Conservation (phyloP, 23 tunicate species). For the Halocynthia roretzi region DNA sequence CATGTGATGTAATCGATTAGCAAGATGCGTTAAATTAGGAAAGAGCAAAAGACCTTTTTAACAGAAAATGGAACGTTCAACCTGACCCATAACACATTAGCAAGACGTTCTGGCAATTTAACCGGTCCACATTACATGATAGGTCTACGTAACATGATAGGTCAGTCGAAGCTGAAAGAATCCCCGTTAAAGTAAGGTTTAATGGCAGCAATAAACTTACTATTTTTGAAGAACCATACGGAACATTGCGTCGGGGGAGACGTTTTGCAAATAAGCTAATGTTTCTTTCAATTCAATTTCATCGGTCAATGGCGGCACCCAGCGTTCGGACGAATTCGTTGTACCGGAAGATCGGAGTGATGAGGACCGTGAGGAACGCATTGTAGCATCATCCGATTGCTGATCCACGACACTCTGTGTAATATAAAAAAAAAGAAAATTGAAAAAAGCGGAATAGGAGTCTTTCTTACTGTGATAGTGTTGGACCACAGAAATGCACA, state of each 20-base stretch:
- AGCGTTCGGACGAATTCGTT: neutral
- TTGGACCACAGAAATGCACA: no score
- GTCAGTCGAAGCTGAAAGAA: no score
- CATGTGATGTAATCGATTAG: no score
- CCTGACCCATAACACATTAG: no score
- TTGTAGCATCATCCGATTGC: neutral
- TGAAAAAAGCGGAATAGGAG: neutral
- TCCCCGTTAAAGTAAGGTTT: no score
- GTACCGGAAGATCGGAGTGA: neutral
- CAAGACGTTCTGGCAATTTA: no score
- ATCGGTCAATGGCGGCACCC: slow-evolving; percentile 14
- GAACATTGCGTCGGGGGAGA: slow-evolving; percentile 74
- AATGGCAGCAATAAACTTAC: slow-evolving; percentile 23
- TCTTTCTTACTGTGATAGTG: neutral
- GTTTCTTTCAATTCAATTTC: slow-evolving; percentile 33
- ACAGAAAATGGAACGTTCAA: no score
- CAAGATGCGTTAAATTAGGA: no score
- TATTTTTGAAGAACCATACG: slow-evolving; percentile 56
- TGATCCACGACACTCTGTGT: no score
- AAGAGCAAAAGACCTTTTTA: no score
- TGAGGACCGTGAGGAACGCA: slow-evolving; percentile 12
- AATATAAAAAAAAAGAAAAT: neutral
- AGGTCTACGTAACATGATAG: no score
- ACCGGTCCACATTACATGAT: no score
- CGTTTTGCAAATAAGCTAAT: slow-evolving; percentile 37